Conservation (phyloP, 2,113 vertebrate species). For the Excalfactoria chinensis region DNA sequence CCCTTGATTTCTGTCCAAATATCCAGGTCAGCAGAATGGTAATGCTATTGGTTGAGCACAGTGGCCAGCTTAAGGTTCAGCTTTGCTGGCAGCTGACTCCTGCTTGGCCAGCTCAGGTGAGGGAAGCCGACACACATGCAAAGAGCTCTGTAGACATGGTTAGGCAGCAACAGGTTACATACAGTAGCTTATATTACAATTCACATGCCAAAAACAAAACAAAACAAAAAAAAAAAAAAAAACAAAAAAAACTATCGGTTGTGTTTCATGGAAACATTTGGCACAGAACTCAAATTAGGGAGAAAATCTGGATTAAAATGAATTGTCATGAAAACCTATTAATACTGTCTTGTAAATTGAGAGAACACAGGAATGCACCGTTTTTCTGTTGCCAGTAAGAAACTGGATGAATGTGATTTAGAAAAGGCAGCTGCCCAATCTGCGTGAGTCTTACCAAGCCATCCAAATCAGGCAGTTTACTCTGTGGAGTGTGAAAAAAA, state of each 20-base stretch:
- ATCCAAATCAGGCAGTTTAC: background rate
- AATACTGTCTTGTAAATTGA: background rate
- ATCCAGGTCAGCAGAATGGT: background rate
- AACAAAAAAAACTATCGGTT: background rate
- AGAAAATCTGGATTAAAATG: background rate
- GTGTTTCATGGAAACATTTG: background rate
- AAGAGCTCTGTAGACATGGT: background rate
- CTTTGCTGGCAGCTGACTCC: background rate
- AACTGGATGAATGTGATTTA: background rate
- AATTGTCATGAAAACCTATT: background rate
- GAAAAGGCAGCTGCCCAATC: slow-evolving; percentile 23
- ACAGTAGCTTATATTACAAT: background rate
- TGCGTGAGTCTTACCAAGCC: background rate
- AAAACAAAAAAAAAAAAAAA: background rate
- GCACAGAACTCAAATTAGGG: background rate
- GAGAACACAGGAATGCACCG: background rate
- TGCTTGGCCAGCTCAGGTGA: background rate
- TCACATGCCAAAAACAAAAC: background rate
- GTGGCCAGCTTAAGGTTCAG: fast-evolving
- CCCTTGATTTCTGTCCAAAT: background rate
- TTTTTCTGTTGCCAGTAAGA: background rate
- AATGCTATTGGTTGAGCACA: background rate
- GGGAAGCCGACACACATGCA: background rate
- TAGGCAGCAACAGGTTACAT: fast-evolving
- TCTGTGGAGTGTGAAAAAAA: background rate